Base-by-base conservation (phyloP, 2,888 invertebrate genomes). In the Portevinia maculata region DNA sequence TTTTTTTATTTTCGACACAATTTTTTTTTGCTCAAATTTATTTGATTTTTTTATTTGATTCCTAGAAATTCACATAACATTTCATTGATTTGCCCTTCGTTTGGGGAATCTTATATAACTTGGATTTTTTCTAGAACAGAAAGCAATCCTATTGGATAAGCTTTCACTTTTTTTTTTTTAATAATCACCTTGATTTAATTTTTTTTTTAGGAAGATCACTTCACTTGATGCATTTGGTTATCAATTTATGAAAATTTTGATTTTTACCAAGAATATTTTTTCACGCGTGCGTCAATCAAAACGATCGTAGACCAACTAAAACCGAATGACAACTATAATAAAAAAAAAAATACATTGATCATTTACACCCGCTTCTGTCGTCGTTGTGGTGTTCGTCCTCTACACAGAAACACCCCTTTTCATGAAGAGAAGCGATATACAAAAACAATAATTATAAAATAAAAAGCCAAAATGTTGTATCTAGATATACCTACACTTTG, bases 281-380 rank as follows among this genome's bases (percentile, higher is more conserved):
- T 11, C n/a, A 30, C 39, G 37, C 57, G 73, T 74, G 55, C 73
- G 65, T 32, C 62, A 48, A 62, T 28, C 34, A 34, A 48, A 60
- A 78, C 78, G 73, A 41, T 83, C 83, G 73, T 55, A 50, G 67
- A 6, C 44, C 62, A 83, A 83, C 78, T 55, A 53, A 81, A 83
- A 83, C 78, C 37, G 59, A 81, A 46, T 55, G 59, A 59, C 70
- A 34, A 59, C 44, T 65, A 70, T 65, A 71, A 70, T 71, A 46
- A 39, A 52, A 57, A 44, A 53, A 21, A 62, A 44, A 30, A 37
- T 19, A 55, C 53, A 37, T 59, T 52, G 76, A 48, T 76, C 81
- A 71, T 65, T 76, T 81, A 69, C 75, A 67, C 60, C 67, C 59
- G 71, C 53, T 6, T 1, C 15, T 11, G 44, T 11, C 30, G 37